Conservation (phyloP, 2,113 vertebrate species). For the Corythornis vintsioides region DNA sequence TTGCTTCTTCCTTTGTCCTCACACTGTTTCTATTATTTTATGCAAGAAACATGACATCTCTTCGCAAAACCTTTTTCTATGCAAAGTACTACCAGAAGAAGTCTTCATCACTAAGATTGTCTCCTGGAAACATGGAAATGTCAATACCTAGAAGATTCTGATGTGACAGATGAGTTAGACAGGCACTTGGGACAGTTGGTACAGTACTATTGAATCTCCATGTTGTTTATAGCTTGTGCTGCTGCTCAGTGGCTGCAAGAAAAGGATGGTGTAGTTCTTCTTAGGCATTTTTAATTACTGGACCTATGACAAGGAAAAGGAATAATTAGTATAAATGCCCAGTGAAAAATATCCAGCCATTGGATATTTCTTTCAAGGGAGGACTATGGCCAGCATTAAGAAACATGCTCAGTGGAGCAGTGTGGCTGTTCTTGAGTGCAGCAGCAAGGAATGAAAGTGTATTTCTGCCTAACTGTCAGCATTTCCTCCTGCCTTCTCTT, state of each 20-base stretch:
- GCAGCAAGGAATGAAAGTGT: neutral
- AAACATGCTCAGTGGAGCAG: neutral
- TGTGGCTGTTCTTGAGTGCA: neutral
- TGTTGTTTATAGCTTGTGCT: neutral
- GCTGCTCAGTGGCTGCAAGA: neutral
- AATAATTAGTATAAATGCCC: constrained; percentile 3
- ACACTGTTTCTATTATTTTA: neutral
- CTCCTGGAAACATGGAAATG: neutral
- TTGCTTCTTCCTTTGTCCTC: neutral
- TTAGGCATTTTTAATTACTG: neutral
- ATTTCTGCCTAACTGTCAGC: neutral
- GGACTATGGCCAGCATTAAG: neutral
- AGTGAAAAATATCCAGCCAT: neutral
- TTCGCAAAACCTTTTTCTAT: neutral
- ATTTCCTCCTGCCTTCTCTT: neutral
- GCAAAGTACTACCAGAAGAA: neutral
- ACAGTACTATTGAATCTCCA: neutral
- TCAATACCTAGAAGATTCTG: neutral
- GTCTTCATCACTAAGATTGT: neutral
- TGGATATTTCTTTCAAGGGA: neutral
- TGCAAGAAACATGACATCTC: neutral
- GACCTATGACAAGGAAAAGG: neutral
- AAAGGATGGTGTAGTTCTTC: neutral
- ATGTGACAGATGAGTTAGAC: neutral
- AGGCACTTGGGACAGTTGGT: neutral